A percentile compares a stretch with the other conserved stretches of the same genome.
Conservation (phyloP, 1,140 invertebrate species). For the Saxidomus purpurata region DNA sequence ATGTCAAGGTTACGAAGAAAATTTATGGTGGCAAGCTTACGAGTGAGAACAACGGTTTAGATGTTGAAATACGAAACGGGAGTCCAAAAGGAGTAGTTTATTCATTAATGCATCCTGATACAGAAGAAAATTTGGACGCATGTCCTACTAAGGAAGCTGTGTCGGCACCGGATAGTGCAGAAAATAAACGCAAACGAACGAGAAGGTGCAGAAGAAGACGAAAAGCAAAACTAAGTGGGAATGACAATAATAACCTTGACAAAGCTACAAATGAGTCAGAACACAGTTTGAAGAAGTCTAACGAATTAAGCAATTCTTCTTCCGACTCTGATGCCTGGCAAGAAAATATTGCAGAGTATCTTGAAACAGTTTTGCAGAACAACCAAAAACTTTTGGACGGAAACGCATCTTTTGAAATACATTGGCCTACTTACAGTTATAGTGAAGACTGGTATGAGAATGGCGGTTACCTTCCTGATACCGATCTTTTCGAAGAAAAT, state of each 20-base stretch:
- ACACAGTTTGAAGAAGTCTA: background rate
- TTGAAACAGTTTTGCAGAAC: background rate
- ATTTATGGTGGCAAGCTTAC: slow-evolving; percentile 8
- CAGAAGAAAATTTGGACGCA: background rate
- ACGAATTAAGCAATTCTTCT: background rate
- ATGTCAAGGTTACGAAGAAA: background rate
- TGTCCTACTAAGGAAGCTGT: background rate
- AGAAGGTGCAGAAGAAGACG: background rate
- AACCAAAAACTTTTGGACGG: background rate
- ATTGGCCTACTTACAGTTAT: background rate
- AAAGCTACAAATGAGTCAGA: background rate
- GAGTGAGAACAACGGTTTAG: background rate
- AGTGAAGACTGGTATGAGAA: background rate
- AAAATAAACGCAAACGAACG: background rate
- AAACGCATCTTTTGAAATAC: background rate
- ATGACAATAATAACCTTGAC: background rate
- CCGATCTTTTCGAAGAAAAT: background rate
- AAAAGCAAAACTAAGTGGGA: background rate
- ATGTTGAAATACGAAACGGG: slow-evolving; percentile 3
- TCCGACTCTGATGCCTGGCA: background rate
- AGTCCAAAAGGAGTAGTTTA: background rate
- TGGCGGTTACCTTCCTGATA: background rate
- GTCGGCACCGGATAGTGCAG: background rate
- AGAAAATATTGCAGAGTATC: background rate
- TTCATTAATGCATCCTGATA: background rate